These are phyloP conservation scores for Sclerurus mexicanus DNA, from an alignment of 2,113 vertebrate species.

Conservation along the genomic window DNA sequence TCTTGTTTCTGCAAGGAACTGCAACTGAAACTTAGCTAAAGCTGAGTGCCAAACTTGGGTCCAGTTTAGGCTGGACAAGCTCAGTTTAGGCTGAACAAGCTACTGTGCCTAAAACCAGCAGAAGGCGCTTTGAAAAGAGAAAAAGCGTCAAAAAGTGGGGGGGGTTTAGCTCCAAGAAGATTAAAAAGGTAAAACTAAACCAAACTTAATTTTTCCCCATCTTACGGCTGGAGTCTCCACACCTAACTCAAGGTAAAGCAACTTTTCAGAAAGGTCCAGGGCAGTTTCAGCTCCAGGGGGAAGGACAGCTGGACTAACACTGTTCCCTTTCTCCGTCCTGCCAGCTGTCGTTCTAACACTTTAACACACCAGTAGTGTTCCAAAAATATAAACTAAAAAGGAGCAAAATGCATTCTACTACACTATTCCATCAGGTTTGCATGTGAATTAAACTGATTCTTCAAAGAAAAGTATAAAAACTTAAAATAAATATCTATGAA, in stretches of 20 bases:
- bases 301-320: not conserved
- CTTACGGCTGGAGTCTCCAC: not conserved
- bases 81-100: slow-evolving; percentile 28
- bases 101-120: not conserved
- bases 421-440: not conserved
- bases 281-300: not conserved
- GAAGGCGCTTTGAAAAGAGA: not conserved
- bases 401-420: slow-evolving; percentile 52
- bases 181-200: not conserved
- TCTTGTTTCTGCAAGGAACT: not conserved
- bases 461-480: not conserved
- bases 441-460: not conserved
- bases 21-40: not conserved
- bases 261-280: not conserved
- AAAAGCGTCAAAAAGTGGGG: not conserved
- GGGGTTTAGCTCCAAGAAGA: not conserved
- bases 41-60: not conserved
- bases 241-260: not conserved
- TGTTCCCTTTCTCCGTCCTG: not conserved
- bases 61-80: slow-evolving; percentile 27
- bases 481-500: not conserved
- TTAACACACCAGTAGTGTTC: not conserved
- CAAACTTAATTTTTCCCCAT: not conserved
- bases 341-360: not conserved
- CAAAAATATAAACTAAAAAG: slow-evolving; percentile 21